Base-by-base conservation (phyloP, 2,888 invertebrate genomes). In the Eumerus sabulonum region DNA sequence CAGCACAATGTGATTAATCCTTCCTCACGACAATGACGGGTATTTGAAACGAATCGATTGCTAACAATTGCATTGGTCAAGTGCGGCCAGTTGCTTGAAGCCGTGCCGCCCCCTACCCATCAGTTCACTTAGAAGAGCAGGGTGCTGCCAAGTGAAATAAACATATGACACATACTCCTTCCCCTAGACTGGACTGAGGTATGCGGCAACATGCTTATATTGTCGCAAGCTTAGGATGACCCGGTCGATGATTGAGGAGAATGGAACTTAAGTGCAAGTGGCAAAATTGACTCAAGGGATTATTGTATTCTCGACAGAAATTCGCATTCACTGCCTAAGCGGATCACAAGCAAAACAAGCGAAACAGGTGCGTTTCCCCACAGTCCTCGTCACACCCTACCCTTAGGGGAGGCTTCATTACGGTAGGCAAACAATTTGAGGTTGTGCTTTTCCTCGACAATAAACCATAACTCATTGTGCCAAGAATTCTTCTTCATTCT, bases 41-140 rank as follows among this genome's bases (percentile, higher is more conserved):
- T 19, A 73, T 67, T 73, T 67, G 27, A 36, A 73, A 67, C 59
- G 67, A 57, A 77, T 73, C 77, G 77, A 71, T 76, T 76, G 57
- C 45, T 63, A 45, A 35, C 38, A 70, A 57, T 76, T 73, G 62
- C 57, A 63, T 74, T 63, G 77, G 77, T 79, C 77, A 79, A 79
- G 77, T 73, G 77, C 63, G 74, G 59, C 63, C 68, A 64, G 57
- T 38, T 19, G 66, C 57, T 66, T 62, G 44, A 44, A 72, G 62
- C 18, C 14, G 50, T 1, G 11, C 11, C 11, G 11, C 11, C 11
- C n/a, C 9, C 11, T 7, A 40, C 11, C 11, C n/a, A n/a, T n/a
- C n/a, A n/a, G n/a, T n/a, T n/a, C n/a, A n/a, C n/a, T n/a, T n/a
- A n/a, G n/a, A n/a, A n/a, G 27, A 27, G 7, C 27, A 7, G 27